These are phyloP conservation scores for Otus scops DNA, from an alignment of 2,797 vertebrate genomes.

Conservation along the genomic window DNA sequence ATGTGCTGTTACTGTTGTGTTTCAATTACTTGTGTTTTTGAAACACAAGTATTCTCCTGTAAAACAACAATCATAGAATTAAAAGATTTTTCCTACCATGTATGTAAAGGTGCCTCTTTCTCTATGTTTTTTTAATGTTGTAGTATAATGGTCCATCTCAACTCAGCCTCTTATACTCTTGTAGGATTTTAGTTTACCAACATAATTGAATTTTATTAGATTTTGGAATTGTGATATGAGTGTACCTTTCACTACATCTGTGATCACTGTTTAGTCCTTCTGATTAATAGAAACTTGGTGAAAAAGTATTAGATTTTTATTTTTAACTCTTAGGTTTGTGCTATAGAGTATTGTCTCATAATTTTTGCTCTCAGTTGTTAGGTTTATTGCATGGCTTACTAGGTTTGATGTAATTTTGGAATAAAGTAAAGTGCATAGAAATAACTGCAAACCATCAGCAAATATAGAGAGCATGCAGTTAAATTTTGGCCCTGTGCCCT, in stretches of 20 bases:
- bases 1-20: not conserved
- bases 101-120: not conserved
- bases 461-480: accelerated
- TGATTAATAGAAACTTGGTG: not conserved
- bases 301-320: not conserved
- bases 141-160: not conserved
- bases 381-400: not conserved
- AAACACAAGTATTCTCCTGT: not conserved
- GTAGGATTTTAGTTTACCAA: not conserved
- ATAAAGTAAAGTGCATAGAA: not conserved
- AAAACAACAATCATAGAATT: conserved; percentile 16
- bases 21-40: not conserved
- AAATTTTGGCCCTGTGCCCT: not conserved
- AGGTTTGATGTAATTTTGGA: not conserved
- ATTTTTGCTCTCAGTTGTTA: not conserved
- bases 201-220: not conserved
- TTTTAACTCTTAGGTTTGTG: not conserved
- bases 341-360: not conserved
- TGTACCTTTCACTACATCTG: not conserved
- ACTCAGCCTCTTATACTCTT: not conserved
- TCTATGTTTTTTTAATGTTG: not conserved
- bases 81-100: conserved; percentile 24
- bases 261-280: not conserved
- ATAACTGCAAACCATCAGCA: not conserved
- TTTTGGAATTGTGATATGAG: not conserved